Conservation (phyloP, 2,797 vertebrate species). For the Onychomys arenicola region DNA sequence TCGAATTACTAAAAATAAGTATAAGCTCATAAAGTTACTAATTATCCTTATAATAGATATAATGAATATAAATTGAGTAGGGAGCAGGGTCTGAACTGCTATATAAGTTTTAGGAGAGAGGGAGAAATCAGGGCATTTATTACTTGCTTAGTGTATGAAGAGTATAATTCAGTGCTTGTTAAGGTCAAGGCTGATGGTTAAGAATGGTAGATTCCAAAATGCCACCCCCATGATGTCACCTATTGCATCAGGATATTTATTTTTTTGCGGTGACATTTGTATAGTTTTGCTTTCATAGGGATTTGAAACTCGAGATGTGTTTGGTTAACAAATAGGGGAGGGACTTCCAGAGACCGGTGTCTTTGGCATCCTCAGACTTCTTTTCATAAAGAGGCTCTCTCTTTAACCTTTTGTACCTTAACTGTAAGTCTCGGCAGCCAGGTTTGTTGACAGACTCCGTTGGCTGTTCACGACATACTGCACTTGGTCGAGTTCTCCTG, state of each 20-base stretch:
- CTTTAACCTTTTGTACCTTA: conserved; percentile 10
- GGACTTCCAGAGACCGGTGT: conserved; percentile 36
- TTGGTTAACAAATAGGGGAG: conserved; percentile 61
- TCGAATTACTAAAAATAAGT: neutral
- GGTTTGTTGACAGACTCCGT: conserved; percentile 15
- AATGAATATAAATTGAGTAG: conserved; percentile 4
- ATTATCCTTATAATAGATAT: neutral
- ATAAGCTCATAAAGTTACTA: neutral
- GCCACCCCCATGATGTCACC: neutral
- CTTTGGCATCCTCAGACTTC: conserved; percentile 7
- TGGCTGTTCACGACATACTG: conserved; percentile 10
- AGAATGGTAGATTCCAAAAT: neutral
- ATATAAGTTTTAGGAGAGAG: neutral
- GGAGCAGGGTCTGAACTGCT: neutral
- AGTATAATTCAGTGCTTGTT: neutral
- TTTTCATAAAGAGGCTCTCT: conserved; percentile 30
- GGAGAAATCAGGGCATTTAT: neutral
- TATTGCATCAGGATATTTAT: conserved; percentile 37
- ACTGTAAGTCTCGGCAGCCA: neutral
- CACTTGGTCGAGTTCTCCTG: neutral
- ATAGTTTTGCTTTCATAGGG: conserved; percentile 42
- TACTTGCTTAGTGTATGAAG: neutral
- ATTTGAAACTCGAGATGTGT: conserved; percentile 67
- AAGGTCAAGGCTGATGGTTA: conserved; percentile 26
- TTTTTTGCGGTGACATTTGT: conserved; percentile 66